Evolutionary conservation across 2,797 vertebrate species (phyloP).

Genomic region (Scolopax bukidnonensis): DNA sequence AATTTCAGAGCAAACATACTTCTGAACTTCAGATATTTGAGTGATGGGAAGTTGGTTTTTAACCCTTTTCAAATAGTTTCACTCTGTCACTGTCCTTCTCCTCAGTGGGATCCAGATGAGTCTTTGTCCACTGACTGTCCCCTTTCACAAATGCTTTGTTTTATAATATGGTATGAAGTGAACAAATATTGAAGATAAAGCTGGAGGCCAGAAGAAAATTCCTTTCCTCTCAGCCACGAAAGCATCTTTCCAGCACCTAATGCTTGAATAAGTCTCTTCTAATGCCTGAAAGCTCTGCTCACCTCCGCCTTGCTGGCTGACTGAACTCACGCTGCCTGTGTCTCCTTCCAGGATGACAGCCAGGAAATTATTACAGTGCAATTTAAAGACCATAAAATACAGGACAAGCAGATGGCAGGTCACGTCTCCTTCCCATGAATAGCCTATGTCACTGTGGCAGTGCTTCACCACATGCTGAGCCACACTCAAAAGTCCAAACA

Average conservation of each 20-base stretch:
- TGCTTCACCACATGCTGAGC: neutral
- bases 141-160: neutral
- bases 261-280: constrained; percentile 9
- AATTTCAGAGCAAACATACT: neutral
- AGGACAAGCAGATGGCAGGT: constrained; percentile 67
- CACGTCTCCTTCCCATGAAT: constrained; percentile 17
- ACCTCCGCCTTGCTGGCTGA: constrained; percentile 14
- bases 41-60: neutral
- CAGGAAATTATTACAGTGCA: constrained; percentile 61
- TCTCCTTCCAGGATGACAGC: constrained; percentile 62
- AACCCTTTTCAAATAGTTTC: neutral
- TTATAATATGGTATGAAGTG: neutral
- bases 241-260: neutral
- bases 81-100: neutral
- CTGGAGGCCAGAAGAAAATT: neutral
- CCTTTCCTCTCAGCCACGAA: neutral
- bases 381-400: constrained; percentile 51
- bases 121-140: neutral
- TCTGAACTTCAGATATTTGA: neutral
- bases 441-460: constrained; percentile 24
- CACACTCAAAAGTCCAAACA: neutral
- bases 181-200: neutral
- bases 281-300: constrained; percentile 33
- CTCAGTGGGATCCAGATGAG: rapidly evolving
- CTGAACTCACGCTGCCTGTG: neutral